Evolutionary conservation across 2,888 invertebrate species (phyloP), one percentile per base, ranked within the genome.

Genomic region (Rotaria sp.): DNA sequence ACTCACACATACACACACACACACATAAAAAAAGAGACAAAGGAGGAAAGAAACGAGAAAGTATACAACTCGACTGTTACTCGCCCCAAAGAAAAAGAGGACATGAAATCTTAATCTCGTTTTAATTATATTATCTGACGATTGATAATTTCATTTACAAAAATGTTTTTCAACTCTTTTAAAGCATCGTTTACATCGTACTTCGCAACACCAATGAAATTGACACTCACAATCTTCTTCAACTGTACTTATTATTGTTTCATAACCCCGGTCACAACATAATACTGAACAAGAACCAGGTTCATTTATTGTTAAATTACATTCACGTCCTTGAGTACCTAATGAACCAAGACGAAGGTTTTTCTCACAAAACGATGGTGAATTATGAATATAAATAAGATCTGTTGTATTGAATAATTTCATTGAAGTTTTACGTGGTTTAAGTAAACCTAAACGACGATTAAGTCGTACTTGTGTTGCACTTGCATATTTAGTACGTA

Each of bases 131-230:
- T 59, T 35, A 67, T 67, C 67, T 67, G 67, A 67, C 80, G n/a
- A 45, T 1, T 45, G 21, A 55, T n/a, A 50, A 24, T 30, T 35
- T 86, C 74, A 86, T 57, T 86, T 86, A 59, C 86, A 86, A 67
- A 80, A 86, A 85, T 85, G 85, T 84, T 86, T 75, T 50, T 85
- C 50, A 38, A 85, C 74, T 80, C 57, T 45, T 67, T 84, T 85
- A 52, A 48, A 35, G 91, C 96, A 96, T 88, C 94, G 93, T 90
- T 95, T 94, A 92, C 96, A 96, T 89, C 94, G 94, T 7, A 96
- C 96, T 88, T 94, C 93, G 92, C 96, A 96, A 92, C 96, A 96
- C 96, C 96, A 96, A 87, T 95, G 94, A 90, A 96, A 96, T 88
- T 94, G 94, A 91, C 96, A 96, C 89, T 94, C 94, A 92, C 96